Conservation (phyloP, 2,797 vertebrate species). For the Macropodus opercularis region DNA sequence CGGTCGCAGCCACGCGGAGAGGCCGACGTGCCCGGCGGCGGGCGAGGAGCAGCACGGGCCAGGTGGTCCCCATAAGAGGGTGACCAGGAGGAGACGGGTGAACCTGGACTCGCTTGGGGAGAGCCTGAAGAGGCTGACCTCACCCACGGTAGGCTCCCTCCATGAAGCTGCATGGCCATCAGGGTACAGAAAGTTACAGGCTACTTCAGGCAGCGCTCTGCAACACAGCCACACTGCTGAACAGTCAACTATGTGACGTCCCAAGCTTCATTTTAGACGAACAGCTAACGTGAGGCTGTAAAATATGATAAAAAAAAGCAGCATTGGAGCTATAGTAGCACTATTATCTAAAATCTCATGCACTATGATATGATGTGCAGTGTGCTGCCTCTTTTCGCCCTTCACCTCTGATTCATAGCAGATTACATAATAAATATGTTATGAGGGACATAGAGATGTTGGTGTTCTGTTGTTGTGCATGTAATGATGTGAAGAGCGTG, state of each 20-base stretch:
- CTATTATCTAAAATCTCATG: conserved; percentile 15
- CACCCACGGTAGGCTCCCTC: conserved; percentile 88
- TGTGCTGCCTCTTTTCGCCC: conserved; percentile 27
- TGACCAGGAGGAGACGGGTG: conserved; percentile 88
- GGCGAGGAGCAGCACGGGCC: conserved; percentile 58
- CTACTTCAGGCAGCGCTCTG: too few species aligned
- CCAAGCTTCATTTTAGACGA: too few species aligned
- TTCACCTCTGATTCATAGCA: conserved; percentile 53
- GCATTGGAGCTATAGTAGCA: background rate
- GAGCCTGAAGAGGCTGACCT: conserved; percentile 92
- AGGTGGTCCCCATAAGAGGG: conserved; percentile 70
- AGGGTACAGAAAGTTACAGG: too few species aligned
- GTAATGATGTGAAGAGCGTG: conserved; percentile 45
- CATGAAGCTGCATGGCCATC: too few species aligned
- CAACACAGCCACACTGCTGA: too few species aligned
- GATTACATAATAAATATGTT: conserved; percentile 64
- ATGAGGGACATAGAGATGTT: conserved; percentile 16
- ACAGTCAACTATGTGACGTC: too few species aligned
- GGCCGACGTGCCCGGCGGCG: conserved; percentile 73
- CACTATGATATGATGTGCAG: conserved; percentile 10
- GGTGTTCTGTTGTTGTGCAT: conserved; percentile 42
- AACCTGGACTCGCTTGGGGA: conserved; percentile 97
- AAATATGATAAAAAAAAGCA: too few species aligned
- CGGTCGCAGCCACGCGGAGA: conserved; percentile 87
- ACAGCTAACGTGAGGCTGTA: too few species aligned